Conservation (phyloP, 2,113 vertebrate genomes). For the Athene noctua region DNA sequence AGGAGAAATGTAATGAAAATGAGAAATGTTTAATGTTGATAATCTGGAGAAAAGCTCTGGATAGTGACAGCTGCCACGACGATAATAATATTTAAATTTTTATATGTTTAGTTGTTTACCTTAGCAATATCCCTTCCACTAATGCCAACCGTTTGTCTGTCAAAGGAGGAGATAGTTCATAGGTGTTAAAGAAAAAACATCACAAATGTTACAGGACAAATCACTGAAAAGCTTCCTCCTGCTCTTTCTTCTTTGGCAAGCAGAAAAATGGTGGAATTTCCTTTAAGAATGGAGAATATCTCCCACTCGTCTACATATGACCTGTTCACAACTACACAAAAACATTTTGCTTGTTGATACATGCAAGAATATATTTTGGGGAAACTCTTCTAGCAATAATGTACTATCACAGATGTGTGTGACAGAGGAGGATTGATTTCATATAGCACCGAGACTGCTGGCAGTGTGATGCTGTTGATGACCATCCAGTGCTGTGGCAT, state of each 20-base stretch:
- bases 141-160: not conserved
- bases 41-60: not conserved
- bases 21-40: not conserved
- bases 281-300: not conserved
- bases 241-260: not conserved
- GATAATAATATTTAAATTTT: not conserved
- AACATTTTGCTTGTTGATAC: not conserved
- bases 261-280: not conserved
- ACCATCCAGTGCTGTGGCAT: not conserved
- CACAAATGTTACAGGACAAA: not conserved
- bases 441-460: not conserved
- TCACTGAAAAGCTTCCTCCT: not conserved
- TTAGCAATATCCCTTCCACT: not conserved
- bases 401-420: not conserved
- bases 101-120: not conserved
- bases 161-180: not conserved
- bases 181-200: not conserved
- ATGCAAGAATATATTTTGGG: not conserved
- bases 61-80: not conserved
- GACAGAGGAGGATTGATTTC: not conserved
- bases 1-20: not conserved
- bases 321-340: not conserved
- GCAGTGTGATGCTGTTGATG: fast-evolving
- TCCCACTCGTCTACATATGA: not conserved
- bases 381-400: not conserved